Evolutionary conservation across 2,797 vertebrate genomes (phyloP).

Genomic region (Paratrypauchen microcephalus): DNA sequence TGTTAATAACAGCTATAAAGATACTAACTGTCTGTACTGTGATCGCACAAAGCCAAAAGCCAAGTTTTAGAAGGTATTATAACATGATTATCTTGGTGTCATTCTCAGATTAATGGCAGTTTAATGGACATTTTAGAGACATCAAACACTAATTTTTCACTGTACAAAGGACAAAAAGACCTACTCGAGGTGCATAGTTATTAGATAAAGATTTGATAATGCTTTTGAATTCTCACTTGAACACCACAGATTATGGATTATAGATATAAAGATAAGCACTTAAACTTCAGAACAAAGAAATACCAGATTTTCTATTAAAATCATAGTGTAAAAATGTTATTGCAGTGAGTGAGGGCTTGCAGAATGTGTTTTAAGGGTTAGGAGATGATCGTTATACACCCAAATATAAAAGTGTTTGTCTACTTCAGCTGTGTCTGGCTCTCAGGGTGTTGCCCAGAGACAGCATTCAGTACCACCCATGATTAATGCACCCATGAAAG

Average conservation of each 20-base stretch:
- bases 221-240: background rate
- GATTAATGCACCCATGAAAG: conserved; percentile 67
- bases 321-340: background rate
- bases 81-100: background rate
- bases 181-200: background rate
- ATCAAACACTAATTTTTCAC: background rate
- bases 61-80: background rate
- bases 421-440: conserved; percentile 22
- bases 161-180: background rate
- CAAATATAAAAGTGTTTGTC: conserved; percentile 37
- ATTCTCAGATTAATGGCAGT: background rate
- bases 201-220: conserved; percentile 1
- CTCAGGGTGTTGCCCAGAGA: conserved; percentile 35
- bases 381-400: conserved; percentile 28
- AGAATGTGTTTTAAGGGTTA: conserved; percentile 23
- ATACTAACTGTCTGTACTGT: no score
- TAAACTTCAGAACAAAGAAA: background rate
- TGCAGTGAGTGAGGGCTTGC: conserved; percentile 11
- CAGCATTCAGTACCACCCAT: conserved; percentile 61
- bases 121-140: background rate
- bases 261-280: background rate
- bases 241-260: background rate
- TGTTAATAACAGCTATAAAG: no score
- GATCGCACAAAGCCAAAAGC: background rate
- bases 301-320: conserved; percentile 12